These are phyloP conservation scores for Belonocnema kinseyi DNA, from an alignment of 1,140 invertebrate species.

Conservation along the genomic window DNA sequence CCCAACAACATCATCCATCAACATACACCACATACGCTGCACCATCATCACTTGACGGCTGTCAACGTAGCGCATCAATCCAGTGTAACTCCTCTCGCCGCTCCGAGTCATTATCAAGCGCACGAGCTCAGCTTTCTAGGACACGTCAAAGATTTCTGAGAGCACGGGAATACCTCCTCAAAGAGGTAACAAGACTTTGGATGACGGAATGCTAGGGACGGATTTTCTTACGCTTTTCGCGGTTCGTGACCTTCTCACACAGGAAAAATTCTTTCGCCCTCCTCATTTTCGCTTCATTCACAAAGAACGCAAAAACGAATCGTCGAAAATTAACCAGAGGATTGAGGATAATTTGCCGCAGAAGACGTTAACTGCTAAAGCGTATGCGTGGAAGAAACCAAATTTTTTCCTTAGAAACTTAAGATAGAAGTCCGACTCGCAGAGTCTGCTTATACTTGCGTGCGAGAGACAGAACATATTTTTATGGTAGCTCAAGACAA, in stretches of 20 bases:
- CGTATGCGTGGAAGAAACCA: constrained; percentile 49
- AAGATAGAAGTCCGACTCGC: constrained; percentile 55
- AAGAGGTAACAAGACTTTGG: constrained; percentile 60
- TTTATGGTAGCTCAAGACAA: constrained; percentile 64
- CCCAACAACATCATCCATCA: constrained; percentile 71
- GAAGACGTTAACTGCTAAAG: constrained; percentile 35
- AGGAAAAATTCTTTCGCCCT: not conserved
- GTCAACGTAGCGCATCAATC: constrained; percentile 71
- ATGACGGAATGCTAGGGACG: constrained; percentile 29
- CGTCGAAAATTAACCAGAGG: not conserved
- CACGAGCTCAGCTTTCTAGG: constrained; percentile 72
- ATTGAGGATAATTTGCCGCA: not conserved
- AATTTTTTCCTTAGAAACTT: constrained; percentile 54
- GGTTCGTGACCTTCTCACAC: not conserved
- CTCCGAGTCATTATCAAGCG: constrained; percentile 67
- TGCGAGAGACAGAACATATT: constrained; percentile 64
- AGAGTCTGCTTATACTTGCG: constrained; percentile 19
- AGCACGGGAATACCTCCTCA: constrained; percentile 59
- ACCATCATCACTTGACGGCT: constrained; percentile 64
- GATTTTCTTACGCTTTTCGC: not conserved
- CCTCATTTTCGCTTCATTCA: not conserved
- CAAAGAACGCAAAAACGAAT: not conserved
- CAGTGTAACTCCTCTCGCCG: constrained; percentile 60
- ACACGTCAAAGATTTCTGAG: constrained; percentile 75
- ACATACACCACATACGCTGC: constrained; percentile 64